Percentiles rank a stretch among this genome's conserved stretches.
phyloP scores from a whole-genome alignment of 92 coral and sea anemone species.

The Blastomussa wellsi region DNA sequence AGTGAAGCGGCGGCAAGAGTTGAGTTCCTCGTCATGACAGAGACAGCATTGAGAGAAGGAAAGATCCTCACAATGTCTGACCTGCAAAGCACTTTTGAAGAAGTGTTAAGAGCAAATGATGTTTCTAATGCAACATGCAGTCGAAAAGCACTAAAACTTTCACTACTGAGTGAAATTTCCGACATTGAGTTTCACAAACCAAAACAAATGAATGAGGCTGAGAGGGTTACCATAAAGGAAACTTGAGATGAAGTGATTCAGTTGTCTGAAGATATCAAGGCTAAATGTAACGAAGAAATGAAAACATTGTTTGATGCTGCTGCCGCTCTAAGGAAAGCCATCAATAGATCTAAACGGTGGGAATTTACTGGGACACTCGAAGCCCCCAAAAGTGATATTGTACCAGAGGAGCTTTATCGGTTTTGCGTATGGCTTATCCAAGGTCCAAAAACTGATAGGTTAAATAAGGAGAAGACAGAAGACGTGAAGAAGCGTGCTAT shows the following conservation, averaged over 20 bases:
- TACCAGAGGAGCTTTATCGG: constrained; percentile 33
- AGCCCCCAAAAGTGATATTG: background rate
- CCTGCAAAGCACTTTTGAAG: constrained; percentile 31
- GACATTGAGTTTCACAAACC: constrained; percentile 55
- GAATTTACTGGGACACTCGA: constrained; percentile 42
- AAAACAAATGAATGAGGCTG: constrained; percentile 51
- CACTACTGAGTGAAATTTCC: constrained; percentile 16
- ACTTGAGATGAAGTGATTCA: constrained; percentile 50
- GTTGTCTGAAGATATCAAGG: constrained; percentile 12
- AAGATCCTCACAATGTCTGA: constrained; percentile 41
- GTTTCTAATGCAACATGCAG: constrained; percentile 21
- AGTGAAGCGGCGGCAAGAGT: constrained; percentile 48
- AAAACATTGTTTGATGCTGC: constrained; percentile 53
- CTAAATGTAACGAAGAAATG: constrained; percentile 26
- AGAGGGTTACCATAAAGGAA: constrained; percentile 39
- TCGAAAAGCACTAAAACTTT: constrained; percentile 32
- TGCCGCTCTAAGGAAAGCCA: constrained; percentile 41
- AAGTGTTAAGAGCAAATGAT: constrained; percentile 19
- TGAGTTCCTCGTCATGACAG: constrained; percentile 41
- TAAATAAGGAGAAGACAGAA: constrained; percentile 26
- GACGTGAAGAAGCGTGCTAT: constrained; percentile 51
- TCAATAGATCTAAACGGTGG: constrained; percentile 48
- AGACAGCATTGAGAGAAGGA: constrained; percentile 36
- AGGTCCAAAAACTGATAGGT: constrained; percentile 56
- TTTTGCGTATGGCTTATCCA: constrained; percentile 49